Evolutionary conservation across 1,140 invertebrate genomes (phyloP).

Genomic region (Periplaneta americana): DNA sequence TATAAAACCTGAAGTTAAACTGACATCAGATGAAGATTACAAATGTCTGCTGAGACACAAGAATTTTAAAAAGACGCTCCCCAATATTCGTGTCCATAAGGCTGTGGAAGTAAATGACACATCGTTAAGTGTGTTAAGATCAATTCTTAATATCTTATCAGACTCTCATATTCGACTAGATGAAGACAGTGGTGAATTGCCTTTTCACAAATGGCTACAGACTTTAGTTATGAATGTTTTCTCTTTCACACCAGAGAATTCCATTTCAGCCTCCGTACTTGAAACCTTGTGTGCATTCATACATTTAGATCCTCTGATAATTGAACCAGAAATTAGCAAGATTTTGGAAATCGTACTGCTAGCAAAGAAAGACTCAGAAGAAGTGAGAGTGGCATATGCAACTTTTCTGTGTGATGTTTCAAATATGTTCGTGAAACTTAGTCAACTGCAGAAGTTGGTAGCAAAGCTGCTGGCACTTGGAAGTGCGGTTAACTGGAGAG

Average conservation of each 20-base stretch:
- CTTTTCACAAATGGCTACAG: neutral
- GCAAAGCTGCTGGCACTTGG: neutral
- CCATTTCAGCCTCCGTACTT: neutral
- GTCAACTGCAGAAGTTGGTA: neutral
- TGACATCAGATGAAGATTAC: neutral
- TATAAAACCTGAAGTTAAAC: neutral
- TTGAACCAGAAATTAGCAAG: neutral
- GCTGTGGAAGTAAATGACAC: neutral
- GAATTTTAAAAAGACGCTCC: neutral
- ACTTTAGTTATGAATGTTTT: neutral
- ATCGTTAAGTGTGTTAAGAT: neutral
- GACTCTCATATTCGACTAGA: neutral
- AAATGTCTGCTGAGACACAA: neutral
- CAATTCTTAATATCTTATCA: neutral
- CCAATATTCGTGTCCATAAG: neutral
- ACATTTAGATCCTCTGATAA: neutral
- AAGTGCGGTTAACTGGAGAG: neutral
- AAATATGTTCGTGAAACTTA: neutral
- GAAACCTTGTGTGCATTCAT: neutral
- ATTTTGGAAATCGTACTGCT: neutral
- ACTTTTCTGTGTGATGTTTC: neutral
- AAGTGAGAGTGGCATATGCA: neutral
- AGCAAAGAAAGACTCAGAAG: neutral
- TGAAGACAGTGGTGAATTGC: neutral
- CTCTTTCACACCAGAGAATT: neutral